Evolutionary conservation across 2,888 invertebrate species (phyloP).

Genomic region (Nezara viridula): DNA sequence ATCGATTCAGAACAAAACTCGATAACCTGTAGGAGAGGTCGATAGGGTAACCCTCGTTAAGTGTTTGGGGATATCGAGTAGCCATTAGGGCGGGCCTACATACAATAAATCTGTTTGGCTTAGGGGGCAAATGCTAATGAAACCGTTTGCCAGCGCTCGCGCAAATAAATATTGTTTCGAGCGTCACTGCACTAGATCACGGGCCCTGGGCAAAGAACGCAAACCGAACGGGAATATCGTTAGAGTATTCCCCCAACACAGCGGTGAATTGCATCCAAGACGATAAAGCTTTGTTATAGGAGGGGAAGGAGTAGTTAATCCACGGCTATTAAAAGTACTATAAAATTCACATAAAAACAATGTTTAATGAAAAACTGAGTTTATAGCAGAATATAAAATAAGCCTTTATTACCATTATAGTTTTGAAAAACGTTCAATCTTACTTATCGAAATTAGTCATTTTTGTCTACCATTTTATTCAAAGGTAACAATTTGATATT

Average conservation of each 20-base stretch:
- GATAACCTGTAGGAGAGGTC: background rate
- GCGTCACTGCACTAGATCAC: background rate
- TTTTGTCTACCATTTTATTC: too few species aligned
- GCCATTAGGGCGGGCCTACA: background rate
- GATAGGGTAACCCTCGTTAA: background rate
- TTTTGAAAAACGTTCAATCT: too few species aligned
- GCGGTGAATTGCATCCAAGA: too few species aligned
- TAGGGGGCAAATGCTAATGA: constrained; percentile 29
- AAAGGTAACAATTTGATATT: too few species aligned
- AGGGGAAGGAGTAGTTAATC: too few species aligned
- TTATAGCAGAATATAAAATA: too few species aligned
- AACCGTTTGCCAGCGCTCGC: background rate
- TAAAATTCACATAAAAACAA: too few species aligned
- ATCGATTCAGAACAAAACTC: background rate
- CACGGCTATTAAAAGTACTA: too few species aligned
- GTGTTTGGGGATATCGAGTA: constrained; percentile 25
- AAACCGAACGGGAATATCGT: background rate
- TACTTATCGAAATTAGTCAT: too few species aligned
- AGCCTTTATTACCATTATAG: too few species aligned
- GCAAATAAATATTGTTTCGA: constrained; percentile 11
- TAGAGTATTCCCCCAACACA: background rate
- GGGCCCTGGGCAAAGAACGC: background rate
- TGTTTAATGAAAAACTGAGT: too few species aligned
- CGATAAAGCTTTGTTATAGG: too few species aligned
- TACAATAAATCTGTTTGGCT: constrained; percentile 38